phyloP scores from a whole-genome alignment of 2,113 vertebrate species.

The Notechis scutatus region DNA sequence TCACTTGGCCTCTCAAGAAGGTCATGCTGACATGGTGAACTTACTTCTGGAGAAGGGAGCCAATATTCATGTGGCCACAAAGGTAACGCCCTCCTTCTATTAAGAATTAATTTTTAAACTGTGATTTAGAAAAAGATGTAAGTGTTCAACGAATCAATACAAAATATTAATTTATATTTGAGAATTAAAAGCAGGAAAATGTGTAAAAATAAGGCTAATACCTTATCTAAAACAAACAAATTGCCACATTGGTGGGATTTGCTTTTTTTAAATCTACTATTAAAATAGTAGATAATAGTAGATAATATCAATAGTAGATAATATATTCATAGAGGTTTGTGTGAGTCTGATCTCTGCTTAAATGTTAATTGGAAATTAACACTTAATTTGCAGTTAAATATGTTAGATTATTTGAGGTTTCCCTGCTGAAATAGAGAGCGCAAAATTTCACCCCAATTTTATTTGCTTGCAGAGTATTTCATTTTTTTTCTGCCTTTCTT shows the following conservation, averaged over 20 bases:
- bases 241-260: not conserved
- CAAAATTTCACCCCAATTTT: not conserved
- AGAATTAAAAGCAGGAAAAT: not conserved
- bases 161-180: not conserved
- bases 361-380: not conserved
- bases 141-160: not conserved
- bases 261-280: not conserved
- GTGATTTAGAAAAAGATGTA: not conserved
- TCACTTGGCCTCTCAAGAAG: constrained; percentile 93
- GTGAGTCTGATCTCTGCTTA: not conserved
- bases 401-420: not conserved
- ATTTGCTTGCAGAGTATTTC: not conserved
- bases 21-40: constrained; percentile 86
- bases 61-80: constrained; percentile 83
- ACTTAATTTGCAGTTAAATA: not conserved
- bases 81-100: constrained; percentile 72
- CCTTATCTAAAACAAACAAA: not conserved
- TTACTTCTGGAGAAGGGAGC: constrained; percentile 86
- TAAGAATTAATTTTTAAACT: fast-evolving
- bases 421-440: not conserved
- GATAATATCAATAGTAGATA: not conserved
- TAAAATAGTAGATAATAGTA: not conserved
- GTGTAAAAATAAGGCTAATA: not conserved
- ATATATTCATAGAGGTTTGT: not conserved
- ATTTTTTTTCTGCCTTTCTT: not conserved